phyloP scores from a whole-genome alignment of 2,888 invertebrate species.

The Cloeon dipterum region DNA sequence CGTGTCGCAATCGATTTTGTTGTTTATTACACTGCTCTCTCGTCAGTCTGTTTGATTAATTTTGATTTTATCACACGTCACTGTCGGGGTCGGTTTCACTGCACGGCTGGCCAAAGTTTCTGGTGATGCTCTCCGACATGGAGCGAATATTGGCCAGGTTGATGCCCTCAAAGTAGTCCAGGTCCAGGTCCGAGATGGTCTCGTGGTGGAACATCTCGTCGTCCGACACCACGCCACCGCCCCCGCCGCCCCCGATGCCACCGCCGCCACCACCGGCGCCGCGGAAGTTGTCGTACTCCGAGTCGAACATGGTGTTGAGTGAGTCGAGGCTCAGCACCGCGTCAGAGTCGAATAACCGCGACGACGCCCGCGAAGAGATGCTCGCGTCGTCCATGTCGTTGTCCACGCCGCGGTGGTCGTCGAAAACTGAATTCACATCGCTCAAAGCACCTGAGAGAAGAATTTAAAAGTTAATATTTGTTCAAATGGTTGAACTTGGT shows the following conservation, averaged over 20 bases:
- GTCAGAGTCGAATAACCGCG: constrained; percentile 54
- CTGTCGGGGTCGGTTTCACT: constrained; percentile 40
- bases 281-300: constrained; percentile 41
- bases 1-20: too few relatives aligned
- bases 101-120: constrained; percentile 48
- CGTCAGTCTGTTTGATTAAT: too few relatives aligned
- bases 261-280: constrained; percentile 11
- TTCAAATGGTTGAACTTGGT: too few relatives aligned
- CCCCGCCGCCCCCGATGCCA: constrained; percentile 17
- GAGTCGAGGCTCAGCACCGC: constrained; percentile 56
- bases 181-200: constrained; percentile 7
- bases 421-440: constrained; percentile 65
- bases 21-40: too few relatives aligned
- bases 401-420: constrained; percentile 23
- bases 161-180: constrained; percentile 15
- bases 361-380: constrained; percentile 63
- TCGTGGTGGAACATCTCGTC: constrained; percentile 14
- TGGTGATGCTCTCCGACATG: constrained; percentile 50
- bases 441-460: constrained; percentile 39
- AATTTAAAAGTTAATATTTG: constrained; percentile 5
- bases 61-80: constrained; percentile 31
- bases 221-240: constrained; percentile 17
- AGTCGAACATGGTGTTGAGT: constrained; percentile 61
- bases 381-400: constrained; percentile 45
- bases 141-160: constrained; percentile 50